These are phyloP conservation scores for Sarcophilus harrisii DNA, from an alignment of 2,797 vertebrate genomes.

Conservation along the genomic window DNA sequence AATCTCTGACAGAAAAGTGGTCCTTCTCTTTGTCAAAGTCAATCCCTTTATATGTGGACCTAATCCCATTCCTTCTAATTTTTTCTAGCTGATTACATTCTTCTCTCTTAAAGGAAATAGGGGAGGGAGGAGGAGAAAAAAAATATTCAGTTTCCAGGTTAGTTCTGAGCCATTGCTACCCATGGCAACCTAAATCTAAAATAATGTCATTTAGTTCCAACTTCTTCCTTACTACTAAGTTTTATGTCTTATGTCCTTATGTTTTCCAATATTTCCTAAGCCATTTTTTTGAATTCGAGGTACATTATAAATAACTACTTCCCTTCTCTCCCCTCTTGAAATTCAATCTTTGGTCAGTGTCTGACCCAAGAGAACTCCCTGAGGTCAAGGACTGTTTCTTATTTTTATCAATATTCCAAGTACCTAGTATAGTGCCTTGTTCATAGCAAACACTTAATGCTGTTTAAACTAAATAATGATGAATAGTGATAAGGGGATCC, in stretches of 20 bases:
- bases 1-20: neutral
- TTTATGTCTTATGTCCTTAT: neutral
- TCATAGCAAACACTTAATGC: neutral
- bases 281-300: neutral
- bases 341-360: neutral
- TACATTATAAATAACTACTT: neutral
- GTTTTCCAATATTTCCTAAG: neutral
- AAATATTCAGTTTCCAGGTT: neutral
- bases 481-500: neutral
- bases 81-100: neutral
- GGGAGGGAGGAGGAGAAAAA: neutral
- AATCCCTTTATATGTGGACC: neutral
- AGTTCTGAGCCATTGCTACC: neutral
- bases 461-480: neutral
- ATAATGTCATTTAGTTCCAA: neutral
- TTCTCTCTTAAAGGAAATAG: neutral
- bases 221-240: neutral
- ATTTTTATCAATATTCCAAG: neutral
- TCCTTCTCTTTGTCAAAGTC: neutral
- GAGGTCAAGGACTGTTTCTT: neutral
- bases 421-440: neutral
- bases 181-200: neutral
- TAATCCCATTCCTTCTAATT: neutral
- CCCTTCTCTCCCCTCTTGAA: neutral
- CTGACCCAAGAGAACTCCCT: neutral